Evolutionary conservation across 2,888 invertebrate genomes (phyloP), one percentile per base, ranked within the genome.

Genomic region (Chymomyza procnemis): DNA sequence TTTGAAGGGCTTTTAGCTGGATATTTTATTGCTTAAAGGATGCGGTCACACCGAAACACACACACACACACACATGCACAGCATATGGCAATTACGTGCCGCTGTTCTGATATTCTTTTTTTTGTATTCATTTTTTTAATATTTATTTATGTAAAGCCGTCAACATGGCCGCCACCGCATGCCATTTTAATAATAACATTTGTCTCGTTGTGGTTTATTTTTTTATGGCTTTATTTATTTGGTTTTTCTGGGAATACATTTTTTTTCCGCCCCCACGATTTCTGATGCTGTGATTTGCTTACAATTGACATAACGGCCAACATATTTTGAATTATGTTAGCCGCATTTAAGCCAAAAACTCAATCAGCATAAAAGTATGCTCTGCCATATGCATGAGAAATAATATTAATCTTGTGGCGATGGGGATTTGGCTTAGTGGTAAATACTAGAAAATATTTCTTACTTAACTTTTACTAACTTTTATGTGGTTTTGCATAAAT

Each of bases 21-120:
- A 71, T 80, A 82, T 82, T 82, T 82, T 85, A 82, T 85, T 85
- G 85, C 80, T 82, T 85, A 80, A 82, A 85, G 77, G 77, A 79
- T 82, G 67, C 63, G 34, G 34, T 12, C 34, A 41, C 34, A 52
- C 52, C n/a, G 16, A 8, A 0, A 52, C 52, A 18, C 19, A 16
- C 50, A 6, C 5, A 50, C 18, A 19, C 16, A 14, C 57, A 30
- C 57, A 57, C 57, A 30, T n/a, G 26, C 34, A n/a, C 47, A 48
- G 4, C 47, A n/a, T 41, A 14, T 18, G 61, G 30, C 54, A 41
- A 19, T 59, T 77, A 72, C 77, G 69, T 67, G 8, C 41, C 58
- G 1, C 34, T 41, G 34, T 41, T 41, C 9, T 41, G 12, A 3
- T 41, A 12, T 1, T 12, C 12, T 41, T 34, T 41, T 26, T 26